Evolutionary conservation across 1,140 invertebrate genomes (phyloP).

Genomic region (Leucophenga varia): DNA sequence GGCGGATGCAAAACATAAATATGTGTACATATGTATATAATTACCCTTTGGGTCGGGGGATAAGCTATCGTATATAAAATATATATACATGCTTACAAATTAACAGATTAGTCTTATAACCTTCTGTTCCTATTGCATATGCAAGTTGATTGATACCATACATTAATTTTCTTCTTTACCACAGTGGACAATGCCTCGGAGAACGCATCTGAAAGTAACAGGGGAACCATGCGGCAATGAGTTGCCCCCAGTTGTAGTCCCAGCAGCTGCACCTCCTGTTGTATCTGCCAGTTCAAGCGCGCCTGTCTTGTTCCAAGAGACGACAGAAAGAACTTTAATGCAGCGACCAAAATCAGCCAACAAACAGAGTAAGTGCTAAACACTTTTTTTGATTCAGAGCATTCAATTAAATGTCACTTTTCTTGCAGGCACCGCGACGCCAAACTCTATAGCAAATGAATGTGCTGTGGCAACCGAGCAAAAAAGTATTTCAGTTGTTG

Average conservation of each 20-base stretch:
- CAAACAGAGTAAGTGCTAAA: conserved; percentile 36
- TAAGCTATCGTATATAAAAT: neutral
- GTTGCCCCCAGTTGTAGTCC: neutral
- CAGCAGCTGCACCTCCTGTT: conserved; percentile 7
- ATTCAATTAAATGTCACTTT: neutral
- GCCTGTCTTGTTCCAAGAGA: conserved; percentile 27
- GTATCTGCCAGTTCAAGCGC: conserved; percentile 8
- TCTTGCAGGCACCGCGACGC: conserved; percentile 32
- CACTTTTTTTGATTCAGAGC: neutral
- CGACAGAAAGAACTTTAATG: conserved; percentile 10
- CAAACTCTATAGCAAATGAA: conserved; percentile 38
- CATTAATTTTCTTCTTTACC: conserved; percentile 5
- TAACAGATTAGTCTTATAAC: neutral
- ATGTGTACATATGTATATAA: neutral
- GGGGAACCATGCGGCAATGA: neutral
- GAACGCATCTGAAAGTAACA: conserved; percentile 12
- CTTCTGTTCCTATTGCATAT: neutral
- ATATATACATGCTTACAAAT: neutral
- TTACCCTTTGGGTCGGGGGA: neutral
- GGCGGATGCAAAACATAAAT: no score
- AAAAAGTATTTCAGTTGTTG: conserved; percentile 20
- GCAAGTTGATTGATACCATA: neutral
- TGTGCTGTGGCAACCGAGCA: conserved; percentile 27
- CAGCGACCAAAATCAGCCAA: conserved; percentile 42
- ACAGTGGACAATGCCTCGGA: conserved; percentile 38